Percentiles rank a stretch among this genome's conserved stretches.
These are phyloP conservation scores for Hyppa rectilinea DNA, from an alignment of 2,888 invertebrate species.

Conservation along the genomic window DNA sequence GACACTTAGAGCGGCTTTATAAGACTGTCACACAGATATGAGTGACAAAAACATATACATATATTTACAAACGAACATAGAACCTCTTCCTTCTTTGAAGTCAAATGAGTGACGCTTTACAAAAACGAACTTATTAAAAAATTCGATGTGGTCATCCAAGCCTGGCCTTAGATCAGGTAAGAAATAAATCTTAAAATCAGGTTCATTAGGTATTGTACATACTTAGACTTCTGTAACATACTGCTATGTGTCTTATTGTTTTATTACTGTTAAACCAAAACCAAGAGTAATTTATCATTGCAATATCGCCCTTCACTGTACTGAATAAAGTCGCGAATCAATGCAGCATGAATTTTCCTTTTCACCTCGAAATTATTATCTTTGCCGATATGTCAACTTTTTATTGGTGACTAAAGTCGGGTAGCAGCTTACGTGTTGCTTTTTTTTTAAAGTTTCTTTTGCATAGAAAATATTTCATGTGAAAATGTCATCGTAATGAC, in stretches of 20 bases:
- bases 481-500: neutral
- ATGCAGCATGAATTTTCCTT: neutral
- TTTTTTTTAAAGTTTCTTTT: conserved; percentile 3
- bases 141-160: neutral
- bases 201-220: neutral
- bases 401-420: conserved; percentile 27
- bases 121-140: neutral
- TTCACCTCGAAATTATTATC: conserved; percentile 24
- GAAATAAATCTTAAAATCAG: too few relatives aligned
- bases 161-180: too few relatives aligned
- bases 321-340: conserved; percentile 34
- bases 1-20: too few relatives aligned
- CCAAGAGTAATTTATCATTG: conserved; percentile 14
- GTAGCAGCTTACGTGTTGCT: conserved; percentile 15
- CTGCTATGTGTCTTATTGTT: conserved; percentile 30
- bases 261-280: conserved; percentile 22
- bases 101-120: too few relatives aligned
- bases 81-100: too few relatives aligned
- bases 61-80: too few relatives aligned
- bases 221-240: conserved; percentile 15
- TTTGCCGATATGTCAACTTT: conserved; percentile 41
- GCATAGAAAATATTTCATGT: neutral
- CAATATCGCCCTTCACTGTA: conserved; percentile 21
- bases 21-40: neutral
- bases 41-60: neutral